These are phyloP conservation scores for Saimiri boliviensis DNA, from an alignment of 2,113 vertebrate species.

Conservation along the genomic window DNA sequence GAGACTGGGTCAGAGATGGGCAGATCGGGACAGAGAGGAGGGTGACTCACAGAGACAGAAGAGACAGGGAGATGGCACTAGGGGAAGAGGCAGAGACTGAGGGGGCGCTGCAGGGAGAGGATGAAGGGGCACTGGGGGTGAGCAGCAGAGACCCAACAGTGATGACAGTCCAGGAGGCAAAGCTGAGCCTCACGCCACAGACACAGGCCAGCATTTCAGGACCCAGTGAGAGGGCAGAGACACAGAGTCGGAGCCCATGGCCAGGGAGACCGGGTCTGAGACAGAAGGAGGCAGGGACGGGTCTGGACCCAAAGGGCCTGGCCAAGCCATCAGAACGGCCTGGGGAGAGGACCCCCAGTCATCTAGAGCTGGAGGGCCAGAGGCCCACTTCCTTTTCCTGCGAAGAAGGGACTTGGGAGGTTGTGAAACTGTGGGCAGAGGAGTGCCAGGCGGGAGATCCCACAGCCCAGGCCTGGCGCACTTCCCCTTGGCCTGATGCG, in stretches of 20 bases:
- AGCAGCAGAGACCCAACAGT: not conserved
- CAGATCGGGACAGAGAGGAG: rapidly evolving
- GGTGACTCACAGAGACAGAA: not conserved
- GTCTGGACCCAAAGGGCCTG: not conserved
- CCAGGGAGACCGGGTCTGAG: not conserved
- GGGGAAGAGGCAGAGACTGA: not conserved
- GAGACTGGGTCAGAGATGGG: not conserved
- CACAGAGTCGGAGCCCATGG: rapidly evolving
- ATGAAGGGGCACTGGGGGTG: not conserved
- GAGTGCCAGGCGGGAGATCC: not conserved
- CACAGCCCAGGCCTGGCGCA: not conserved
- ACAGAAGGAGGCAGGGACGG: not conserved
- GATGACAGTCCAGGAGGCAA: not conserved
- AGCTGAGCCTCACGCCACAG: not conserved
- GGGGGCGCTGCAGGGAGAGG: not conserved
- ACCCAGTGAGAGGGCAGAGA: not conserved
- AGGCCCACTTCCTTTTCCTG: not conserved
- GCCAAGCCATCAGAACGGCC: not conserved
- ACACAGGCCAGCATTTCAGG: not conserved
- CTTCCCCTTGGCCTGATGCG: not conserved
- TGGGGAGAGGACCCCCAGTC: not conserved
- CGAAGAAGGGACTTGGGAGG: not conserved
- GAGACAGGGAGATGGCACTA: rapidly evolving
- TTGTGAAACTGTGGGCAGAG: not conserved
- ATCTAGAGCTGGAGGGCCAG: not conserved